phyloP scores from a whole-genome alignment of 2,888 invertebrate species.

The Aphidius colemani region DNA sequence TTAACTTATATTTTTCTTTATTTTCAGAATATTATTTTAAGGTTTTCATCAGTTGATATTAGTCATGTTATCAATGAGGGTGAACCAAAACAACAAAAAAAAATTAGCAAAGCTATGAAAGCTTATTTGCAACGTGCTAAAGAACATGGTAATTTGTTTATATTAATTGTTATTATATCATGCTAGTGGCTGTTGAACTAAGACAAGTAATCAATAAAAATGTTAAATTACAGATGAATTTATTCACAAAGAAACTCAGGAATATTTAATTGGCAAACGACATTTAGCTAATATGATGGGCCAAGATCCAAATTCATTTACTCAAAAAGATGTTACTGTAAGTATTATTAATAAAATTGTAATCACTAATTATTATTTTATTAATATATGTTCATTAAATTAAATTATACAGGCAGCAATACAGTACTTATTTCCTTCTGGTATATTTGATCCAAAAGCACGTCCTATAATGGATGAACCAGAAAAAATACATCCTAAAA shows the following conservation, averaged over 20 bases:
- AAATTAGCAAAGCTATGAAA: slow-evolving; percentile 86
- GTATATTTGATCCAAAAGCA: slow-evolving; percentile 82
- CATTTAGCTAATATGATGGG: slow-evolving; percentile 99
- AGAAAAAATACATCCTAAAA: slow-evolving; percentile 79
- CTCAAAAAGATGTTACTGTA: slow-evolving; percentile 85
- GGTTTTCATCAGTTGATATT: slow-evolving; percentile 23
- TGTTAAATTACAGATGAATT: slow-evolving; percentile 68
- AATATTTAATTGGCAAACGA: slow-evolving; percentile 89
- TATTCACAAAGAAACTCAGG: slow-evolving; percentile 76
- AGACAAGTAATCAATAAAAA: background rate
- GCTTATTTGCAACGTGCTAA: slow-evolving; percentile 82
- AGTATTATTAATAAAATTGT: slow-evolving; percentile 39
- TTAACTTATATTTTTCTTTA: background rate
- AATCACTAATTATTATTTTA: slow-evolving; percentile 13
- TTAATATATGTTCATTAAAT: slow-evolving; percentile 25
- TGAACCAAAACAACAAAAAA: slow-evolving; percentile 53
- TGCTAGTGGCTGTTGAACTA: too few species aligned
- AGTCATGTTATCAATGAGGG: slow-evolving; percentile 26
- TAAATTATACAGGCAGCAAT: slow-evolving; percentile 61
- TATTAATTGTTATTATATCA: background rate
- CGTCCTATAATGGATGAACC: slow-evolving; percentile 91
- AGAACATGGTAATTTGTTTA: slow-evolving; percentile 66
- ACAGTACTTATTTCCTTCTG: slow-evolving; percentile 94
- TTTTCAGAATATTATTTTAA: slow-evolving; percentile 24
- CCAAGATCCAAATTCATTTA: slow-evolving; percentile 84